These are phyloP conservation scores for Amblyjoppa fuscipennis DNA, from an alignment of 2,888 invertebrate genomes.

Conservation along the genomic window DNA sequence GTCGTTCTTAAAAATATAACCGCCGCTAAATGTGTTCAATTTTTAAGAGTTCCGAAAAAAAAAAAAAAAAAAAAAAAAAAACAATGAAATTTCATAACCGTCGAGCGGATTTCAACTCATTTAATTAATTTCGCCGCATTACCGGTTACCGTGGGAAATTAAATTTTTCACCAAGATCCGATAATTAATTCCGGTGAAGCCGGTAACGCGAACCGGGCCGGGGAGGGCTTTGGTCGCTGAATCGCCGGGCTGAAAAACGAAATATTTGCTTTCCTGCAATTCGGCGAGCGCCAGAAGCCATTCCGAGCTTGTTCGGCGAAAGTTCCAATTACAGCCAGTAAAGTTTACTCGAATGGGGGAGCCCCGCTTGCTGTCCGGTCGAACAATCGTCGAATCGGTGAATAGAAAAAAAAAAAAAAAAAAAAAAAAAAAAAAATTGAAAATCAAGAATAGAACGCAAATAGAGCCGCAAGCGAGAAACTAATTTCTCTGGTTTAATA, in stretches of 20 bases:
- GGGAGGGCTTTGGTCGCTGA: background rate
- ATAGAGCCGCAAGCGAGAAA: no score
- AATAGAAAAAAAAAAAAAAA: background rate
- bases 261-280: conserved; percentile 10
- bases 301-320: background rate
- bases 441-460: background rate
- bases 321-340: background rate
- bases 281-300: background rate
- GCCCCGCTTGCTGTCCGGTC: background rate
- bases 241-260: conserved; percentile 5
- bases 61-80: background rate
- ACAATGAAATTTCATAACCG: background rate
- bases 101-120: conserved; percentile 6
- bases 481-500: no score
- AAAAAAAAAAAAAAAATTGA: background rate
- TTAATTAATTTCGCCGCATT: conserved; percentile 22
- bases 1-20: no score
- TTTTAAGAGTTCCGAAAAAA: background rate
- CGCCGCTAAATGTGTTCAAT: background rate
- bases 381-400: background rate
- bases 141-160: conserved; percentile 15
- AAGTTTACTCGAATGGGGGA: background rate
- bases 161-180: conserved; percentile 15
- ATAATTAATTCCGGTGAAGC: conserved; percentile 19
- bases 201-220: conserved; percentile 6